Percentiles rank a stretch among this genome's conserved stretches.
Evolutionary conservation across 2,888 invertebrate species (phyloP).

Genomic region (Eretmocerus hayati): DNA sequence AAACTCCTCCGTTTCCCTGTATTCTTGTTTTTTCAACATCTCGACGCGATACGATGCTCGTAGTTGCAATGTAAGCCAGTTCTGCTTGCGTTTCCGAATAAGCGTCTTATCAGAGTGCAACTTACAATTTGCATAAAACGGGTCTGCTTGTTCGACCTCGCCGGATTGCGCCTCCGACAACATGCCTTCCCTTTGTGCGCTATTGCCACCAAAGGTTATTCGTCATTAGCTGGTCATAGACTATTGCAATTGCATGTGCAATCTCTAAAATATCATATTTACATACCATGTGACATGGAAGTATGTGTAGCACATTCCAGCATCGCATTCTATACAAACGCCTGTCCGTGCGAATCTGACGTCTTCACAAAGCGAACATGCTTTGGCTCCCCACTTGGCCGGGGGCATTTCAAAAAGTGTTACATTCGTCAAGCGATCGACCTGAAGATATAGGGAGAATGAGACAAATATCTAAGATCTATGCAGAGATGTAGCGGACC

Average conservation of each 20-base stretch:
- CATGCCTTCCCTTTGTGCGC: slow-evolving; percentile 88
- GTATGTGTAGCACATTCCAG: slow-evolving; percentile 94
- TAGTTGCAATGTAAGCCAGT: slow-evolving; percentile 81
- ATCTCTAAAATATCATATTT: no score
- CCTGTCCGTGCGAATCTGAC: slow-evolving; percentile 83
- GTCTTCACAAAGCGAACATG: slow-evolving; percentile 86
- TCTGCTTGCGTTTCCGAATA: slow-evolving; percentile 70
- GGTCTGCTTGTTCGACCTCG: slow-evolving; percentile 88
- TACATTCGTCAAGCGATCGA: slow-evolving; percentile 81
- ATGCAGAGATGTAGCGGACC: not conserved
- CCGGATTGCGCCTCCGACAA: slow-evolving; percentile 88
- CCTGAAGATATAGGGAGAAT: no score
- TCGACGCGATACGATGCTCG: slow-evolving; percentile 63
- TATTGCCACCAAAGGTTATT: slow-evolving; percentile 42
- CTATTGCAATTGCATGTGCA: no score
- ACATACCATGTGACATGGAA: slow-evolving; percentile 93
- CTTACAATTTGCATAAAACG: slow-evolving; percentile 94
- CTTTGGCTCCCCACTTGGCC: slow-evolving; percentile 89
- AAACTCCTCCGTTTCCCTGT: slow-evolving; percentile 61
- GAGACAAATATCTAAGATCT: no score
- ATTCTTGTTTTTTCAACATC: slow-evolving; percentile 54
- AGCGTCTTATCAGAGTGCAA: slow-evolving; percentile 88
- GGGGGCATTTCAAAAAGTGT: slow-evolving; percentile 98
- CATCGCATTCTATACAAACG: slow-evolving; percentile 95
- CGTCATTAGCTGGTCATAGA: no score